Conservation (phyloP, 1,140 invertebrate species). For the Lepeophtheirus salmonis region DNA sequence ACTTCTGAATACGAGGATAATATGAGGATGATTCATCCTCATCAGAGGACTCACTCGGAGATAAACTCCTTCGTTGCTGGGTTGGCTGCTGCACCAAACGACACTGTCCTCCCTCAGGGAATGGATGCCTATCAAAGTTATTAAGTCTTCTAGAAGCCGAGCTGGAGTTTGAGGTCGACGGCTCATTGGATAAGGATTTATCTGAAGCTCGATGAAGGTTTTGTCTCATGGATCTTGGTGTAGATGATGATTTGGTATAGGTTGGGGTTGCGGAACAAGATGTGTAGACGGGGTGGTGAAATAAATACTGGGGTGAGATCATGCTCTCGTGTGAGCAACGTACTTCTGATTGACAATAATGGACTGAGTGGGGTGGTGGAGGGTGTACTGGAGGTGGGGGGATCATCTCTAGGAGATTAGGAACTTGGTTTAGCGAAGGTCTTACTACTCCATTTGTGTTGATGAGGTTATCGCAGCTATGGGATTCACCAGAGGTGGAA, state of each 20-base stretch:
- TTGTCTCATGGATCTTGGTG: background rate
- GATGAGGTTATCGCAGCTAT: background rate
- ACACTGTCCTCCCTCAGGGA: background rate
- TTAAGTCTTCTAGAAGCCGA: background rate
- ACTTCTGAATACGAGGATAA: background rate
- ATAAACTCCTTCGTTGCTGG: background rate
- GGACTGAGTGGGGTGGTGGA: background rate
- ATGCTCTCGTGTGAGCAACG: conserved; percentile 8
- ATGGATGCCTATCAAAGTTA: too few relatives aligned
- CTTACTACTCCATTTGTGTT: background rate
- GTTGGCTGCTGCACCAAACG: background rate
- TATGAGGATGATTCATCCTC: background rate
- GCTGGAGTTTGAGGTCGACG: background rate
- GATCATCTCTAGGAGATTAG: conserved; percentile 5
- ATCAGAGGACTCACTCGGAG: background rate
- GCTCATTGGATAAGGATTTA: too few relatives aligned
- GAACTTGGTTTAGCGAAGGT: background rate
- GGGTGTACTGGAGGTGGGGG: conserved; percentile 3
- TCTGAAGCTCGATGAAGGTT: too few relatives aligned
- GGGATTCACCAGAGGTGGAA: background rate
- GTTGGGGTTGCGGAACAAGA: too few relatives aligned
- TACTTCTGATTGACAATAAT: background rate
- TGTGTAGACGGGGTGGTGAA: conserved; percentile 3
- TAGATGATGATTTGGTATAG: too few relatives aligned
- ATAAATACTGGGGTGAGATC: conserved; percentile 10